Evolutionary conservation across 30 jellyfish, hydroid and myxozoan genomes (phyloP), one percentile per base, ranked within the genome.

Genomic region (Aurelia aurita): DNA sequence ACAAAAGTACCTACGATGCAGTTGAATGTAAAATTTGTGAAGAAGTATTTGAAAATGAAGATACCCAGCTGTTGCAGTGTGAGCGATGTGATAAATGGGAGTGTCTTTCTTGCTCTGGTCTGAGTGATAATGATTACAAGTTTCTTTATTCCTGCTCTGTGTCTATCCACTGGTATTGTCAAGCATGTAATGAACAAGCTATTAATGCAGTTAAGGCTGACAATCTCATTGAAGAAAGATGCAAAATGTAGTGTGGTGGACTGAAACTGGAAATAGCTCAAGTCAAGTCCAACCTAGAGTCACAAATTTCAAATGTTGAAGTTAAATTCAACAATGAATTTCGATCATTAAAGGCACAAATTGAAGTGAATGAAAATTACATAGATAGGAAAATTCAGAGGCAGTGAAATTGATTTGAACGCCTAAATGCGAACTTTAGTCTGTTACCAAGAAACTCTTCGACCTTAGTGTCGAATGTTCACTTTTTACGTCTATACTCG

Each of bases 151-250:
- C 64, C 11, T 34, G 61, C 31, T 68, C 66, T 13, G 6, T 55
- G 60, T 15, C 80, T 29, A 68, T 68, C 80, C 80, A 68, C 80
- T 68, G 80, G 80, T 68, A 68, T 68, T 68, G 23, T 68, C 80
- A 68, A 68, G 23, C 60, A 68, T 68, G 58, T 64, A 68, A 68
- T 29, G 61, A 68, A 68, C 80, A 68, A 31, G 80, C 80, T 4
- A 64, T 68, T 35, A 68, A 31, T 68, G 80, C 80, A 68, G 64
- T 68, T 23, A 68, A 68, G 80, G 80, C 80, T 68, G 60, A 35
- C 19, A 68, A 68, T 32, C 80, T 68, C 23, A 68, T 68, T 68
- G 60, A 68, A 20, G 80, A 44, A 68, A 68, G 80, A 68, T 68
- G 80, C 80, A 34, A 68, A 68, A 68, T 68, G 23, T 68, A 68